A percentile compares a stretch with the other conserved stretches of the same genome.
Conservation (phyloP, 23 tunicate genomes). For the Oikopleura vanhoeffeni region DNA sequence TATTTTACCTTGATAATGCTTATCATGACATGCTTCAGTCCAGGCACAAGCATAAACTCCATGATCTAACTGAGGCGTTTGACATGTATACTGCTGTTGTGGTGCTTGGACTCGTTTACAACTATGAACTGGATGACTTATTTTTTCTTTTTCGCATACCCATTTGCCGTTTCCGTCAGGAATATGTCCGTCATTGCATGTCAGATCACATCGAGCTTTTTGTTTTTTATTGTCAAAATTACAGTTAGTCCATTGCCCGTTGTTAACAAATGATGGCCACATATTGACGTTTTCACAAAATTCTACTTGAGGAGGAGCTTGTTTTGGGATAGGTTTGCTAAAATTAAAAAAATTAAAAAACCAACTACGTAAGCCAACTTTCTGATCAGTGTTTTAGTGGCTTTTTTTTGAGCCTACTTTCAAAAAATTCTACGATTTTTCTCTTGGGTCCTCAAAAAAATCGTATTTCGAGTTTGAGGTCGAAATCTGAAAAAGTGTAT, state of each 20-base stretch:
- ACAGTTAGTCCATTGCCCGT: not conserved
- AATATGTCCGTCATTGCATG: not conserved
- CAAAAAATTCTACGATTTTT: too few relatives aligned
- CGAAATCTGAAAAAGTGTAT: too few relatives aligned
- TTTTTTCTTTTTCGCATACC: not conserved
- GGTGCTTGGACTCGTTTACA: not conserved
- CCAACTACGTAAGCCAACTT: too few relatives aligned
- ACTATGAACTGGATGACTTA: not conserved
- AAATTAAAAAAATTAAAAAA: too few relatives aligned
- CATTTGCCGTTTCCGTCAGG: constrained; percentile 8
- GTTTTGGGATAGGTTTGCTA: too few relatives aligned
- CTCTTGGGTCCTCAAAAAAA: too few relatives aligned
- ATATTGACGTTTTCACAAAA: not conserved
- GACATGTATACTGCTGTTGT: not conserved
- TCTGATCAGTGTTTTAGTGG: too few relatives aligned
- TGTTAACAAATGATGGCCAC: not conserved
- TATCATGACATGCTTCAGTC: not conserved
- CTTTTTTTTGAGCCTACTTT: too few relatives aligned
- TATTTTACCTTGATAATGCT: too few relatives aligned
- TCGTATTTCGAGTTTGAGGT: too few relatives aligned
- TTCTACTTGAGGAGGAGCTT: too few relatives aligned
- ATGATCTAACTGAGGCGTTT: not conserved
- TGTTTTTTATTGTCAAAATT: not conserved
- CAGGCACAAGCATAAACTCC: not conserved
- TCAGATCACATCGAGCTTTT: not conserved